Conservation (phyloP, 2,113 vertebrate genomes). For the Mesitornis unicolor region DNA sequence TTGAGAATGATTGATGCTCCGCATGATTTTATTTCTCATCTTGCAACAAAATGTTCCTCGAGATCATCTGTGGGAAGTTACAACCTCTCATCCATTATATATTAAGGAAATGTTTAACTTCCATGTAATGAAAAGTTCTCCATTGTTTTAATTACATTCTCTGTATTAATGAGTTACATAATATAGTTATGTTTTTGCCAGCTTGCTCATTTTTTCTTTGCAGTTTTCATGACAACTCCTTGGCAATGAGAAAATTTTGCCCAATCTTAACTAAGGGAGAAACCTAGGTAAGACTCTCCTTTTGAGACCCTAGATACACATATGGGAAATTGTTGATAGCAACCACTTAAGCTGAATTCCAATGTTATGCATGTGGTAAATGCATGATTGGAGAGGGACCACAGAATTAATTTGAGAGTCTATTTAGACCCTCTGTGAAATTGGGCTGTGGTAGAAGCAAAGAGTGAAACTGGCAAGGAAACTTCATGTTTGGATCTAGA, state of each 20-base stretch:
- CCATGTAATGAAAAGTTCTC: background rate
- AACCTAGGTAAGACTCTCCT: background rate
- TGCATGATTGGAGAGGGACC: background rate
- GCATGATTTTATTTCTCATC: background rate
- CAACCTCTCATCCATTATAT: background rate
- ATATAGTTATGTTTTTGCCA: background rate
- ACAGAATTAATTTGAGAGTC: background rate
- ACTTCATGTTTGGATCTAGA: background rate
- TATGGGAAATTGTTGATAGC: background rate
- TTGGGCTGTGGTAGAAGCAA: background rate
- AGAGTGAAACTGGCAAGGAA: background rate
- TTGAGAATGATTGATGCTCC: background rate
- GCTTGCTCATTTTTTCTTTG: background rate
- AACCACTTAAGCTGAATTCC: background rate
- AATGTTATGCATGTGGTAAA: background rate
- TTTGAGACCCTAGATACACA: background rate
- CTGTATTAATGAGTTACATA: background rate
- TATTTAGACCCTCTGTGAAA: background rate
- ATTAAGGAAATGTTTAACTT: background rate
- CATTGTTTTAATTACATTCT: background rate
- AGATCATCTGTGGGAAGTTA: background rate
- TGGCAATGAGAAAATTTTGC: background rate
- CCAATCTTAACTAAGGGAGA: background rate
- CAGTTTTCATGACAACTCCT: fast-evolving
- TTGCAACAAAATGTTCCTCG: background rate